Percentiles rank a stretch among this genome's conserved stretches.
Evolutionary conservation across 1,140 invertebrate genomes (phyloP).

Genomic region (Lepidurus couesii): DNA sequence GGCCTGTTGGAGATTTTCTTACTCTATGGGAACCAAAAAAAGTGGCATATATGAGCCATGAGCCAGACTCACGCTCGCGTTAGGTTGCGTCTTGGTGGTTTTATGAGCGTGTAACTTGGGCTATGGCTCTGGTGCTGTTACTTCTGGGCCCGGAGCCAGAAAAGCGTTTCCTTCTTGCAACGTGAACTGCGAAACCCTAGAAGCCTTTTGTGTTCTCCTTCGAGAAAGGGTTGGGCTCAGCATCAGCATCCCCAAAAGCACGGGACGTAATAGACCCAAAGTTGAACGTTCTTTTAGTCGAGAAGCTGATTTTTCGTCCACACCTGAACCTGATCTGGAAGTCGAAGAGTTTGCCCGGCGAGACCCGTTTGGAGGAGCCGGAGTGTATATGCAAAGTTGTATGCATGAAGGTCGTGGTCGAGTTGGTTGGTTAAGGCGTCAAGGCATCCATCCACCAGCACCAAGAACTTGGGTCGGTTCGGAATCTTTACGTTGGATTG

Average conservation of each 20-base stretch:
- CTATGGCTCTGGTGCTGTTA: constrained; percentile 16
- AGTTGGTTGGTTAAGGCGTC: constrained; percentile 16
- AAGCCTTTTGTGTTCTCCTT: constrained; percentile 11
- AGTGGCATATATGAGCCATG: constrained; percentile 18
- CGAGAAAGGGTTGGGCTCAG: constrained; percentile 10
- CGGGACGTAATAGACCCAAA: background rate
- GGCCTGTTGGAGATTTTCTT: background rate
- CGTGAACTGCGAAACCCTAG: constrained; percentile 20
- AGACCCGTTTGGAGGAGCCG: background rate
- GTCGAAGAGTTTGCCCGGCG: background rate
- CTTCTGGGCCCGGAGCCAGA: constrained; percentile 16
- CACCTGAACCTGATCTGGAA: constrained; percentile 21
- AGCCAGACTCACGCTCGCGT: constrained; percentile 17
- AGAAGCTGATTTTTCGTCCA: constrained; percentile 8
- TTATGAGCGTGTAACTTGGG: constrained; percentile 3
- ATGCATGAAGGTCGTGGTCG: constrained; percentile 12
- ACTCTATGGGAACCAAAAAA: background rate
- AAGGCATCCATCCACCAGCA: background rate
- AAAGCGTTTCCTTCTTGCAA: constrained; percentile 10
- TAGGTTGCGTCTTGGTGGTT: constrained; percentile 12
- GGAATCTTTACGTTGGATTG: background rate
- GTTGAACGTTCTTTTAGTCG: background rate
- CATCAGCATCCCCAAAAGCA: background rate
- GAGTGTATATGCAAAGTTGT: background rate
- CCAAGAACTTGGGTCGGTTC: constrained; percentile 1